phyloP scores from a whole-genome alignment of 2,888 invertebrate species.

The Crepidodera aurea region DNA sequence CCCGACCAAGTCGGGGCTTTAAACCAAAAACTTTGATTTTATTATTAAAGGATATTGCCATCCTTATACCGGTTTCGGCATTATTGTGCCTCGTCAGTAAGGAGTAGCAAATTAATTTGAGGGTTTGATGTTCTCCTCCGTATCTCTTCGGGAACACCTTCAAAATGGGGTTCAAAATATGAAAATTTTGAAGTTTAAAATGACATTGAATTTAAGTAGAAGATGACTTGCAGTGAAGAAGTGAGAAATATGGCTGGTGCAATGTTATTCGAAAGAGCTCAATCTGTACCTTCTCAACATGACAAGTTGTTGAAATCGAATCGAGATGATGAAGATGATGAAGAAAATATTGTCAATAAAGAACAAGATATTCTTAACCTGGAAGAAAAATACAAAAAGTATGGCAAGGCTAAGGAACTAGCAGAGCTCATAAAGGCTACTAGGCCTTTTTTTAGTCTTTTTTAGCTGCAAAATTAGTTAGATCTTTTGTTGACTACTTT shows the following conservation, averaged over 20 bases:
- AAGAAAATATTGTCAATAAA: slow-evolving; percentile 89
- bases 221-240: slow-evolving; percentile 48
- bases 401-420: slow-evolving; percentile 91
- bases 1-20: no score
- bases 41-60: no score
- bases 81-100: no score
- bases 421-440: slow-evolving; percentile 94
- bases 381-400: slow-evolving; percentile 90
- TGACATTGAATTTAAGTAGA: no score
- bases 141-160: no score
- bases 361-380: slow-evolving; percentile 94
- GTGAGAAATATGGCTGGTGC: slow-evolving; percentile 82
- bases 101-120: no score
- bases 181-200: no score
- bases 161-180: no score
- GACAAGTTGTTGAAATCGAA: slow-evolving; percentile 82
- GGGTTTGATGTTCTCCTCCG: no score
- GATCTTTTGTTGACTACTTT: slow-evolving; percentile 96
- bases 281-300: slow-evolving; percentile 78
- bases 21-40: no score
- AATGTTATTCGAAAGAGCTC: slow-evolving; percentile 87
- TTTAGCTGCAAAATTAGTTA: slow-evolving; percentile 97
- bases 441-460: slow-evolving; percentile 91
- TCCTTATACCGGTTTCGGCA: no score
- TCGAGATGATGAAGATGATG: slow-evolving; percentile 81